Percentiles rank a stretch among this genome's conserved stretches.
These are phyloP conservation scores for Nicator chloris DNA, from an alignment of 2,113 vertebrate species.

Conservation along the genomic window DNA sequence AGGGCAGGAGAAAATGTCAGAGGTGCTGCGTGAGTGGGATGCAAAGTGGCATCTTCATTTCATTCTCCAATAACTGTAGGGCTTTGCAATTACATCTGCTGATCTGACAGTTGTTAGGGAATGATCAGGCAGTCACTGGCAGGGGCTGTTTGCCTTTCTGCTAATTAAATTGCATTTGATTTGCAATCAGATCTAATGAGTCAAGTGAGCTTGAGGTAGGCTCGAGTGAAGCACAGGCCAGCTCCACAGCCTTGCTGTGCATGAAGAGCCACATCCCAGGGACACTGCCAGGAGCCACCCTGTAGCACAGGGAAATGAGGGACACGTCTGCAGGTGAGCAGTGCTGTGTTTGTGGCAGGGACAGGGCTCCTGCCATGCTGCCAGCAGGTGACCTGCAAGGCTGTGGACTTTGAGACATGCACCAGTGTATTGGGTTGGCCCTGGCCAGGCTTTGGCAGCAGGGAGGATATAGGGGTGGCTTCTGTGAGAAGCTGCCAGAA, in stretches of 20 bases:
- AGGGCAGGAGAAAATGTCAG: background rate
- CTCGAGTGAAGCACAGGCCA: background rate
- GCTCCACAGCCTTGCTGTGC: background rate
- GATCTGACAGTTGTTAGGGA: background rate
- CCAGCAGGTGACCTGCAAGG: fast-evolving
- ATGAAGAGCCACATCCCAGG: background rate
- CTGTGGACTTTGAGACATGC: background rate
- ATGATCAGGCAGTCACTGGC: background rate
- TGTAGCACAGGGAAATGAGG: background rate
- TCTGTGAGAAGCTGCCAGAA: background rate
- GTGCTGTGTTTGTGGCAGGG: background rate
- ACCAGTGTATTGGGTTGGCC: background rate
- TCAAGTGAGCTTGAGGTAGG: background rate
- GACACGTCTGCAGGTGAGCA: fast-evolving
- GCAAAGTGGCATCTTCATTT: background rate
- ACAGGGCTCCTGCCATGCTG: background rate
- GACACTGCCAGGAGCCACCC: fast-evolving
- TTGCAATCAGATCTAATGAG: background rate
- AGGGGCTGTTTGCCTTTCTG: background rate
- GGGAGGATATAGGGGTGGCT: background rate
- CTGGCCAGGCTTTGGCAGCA: background rate
- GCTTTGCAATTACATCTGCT: background rate
- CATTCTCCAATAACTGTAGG: background rate
- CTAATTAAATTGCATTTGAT: conserved; percentile 13
- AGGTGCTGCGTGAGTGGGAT: background rate